phyloP scores from a whole-genome alignment of 2,888 invertebrate genomes.

The Agelastica alni region DNA sequence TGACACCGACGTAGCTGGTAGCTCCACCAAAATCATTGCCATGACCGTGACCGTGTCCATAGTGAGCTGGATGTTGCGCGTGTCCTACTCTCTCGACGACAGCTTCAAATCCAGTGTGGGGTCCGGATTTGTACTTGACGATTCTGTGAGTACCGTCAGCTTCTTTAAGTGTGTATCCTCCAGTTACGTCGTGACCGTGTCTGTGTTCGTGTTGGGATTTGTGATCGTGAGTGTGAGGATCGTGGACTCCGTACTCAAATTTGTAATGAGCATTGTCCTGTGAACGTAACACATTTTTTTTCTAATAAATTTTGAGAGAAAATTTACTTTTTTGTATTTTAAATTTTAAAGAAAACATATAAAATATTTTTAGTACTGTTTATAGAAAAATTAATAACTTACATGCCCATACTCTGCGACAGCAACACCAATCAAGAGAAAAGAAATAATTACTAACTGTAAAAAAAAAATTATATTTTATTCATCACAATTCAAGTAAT shows the following conservation, averaged over 20 bases:
- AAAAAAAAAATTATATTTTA: too few species aligned
- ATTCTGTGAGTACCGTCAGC: slow-evolving; percentile 53
- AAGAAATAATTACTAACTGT: too few species aligned
- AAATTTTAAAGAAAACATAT: background rate
- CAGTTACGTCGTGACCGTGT: slow-evolving; percentile 52
- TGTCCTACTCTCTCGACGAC: slow-evolving; percentile 39
- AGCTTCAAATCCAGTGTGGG: slow-evolving; percentile 40
- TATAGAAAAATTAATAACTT: slow-evolving; percentile 5
- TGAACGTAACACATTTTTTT: too few species aligned
- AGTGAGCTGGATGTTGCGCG: slow-evolving; percentile 33
- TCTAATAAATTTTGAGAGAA: too few species aligned
- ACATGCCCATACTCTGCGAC: background rate
- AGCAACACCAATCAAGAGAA: background rate
- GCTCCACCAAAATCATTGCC: slow-evolving; percentile 2
- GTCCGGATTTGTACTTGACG: slow-evolving; percentile 48
- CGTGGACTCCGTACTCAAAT: slow-evolving; percentile 53
- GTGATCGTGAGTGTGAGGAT: slow-evolving; percentile 53
- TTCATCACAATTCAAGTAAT: too few species aligned
- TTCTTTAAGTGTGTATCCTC: slow-evolving; percentile 50
- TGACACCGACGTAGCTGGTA: slow-evolving; percentile 41
- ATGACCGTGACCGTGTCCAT: background rate
- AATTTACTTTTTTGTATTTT: too few species aligned
- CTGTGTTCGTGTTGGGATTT: slow-evolving; percentile 52
- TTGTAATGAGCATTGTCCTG: slow-evolving; percentile 44
- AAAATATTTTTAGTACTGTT: too few species aligned